phyloP scores from a whole-genome alignment of 2,888 invertebrate genomes.

The Tromatobia lineatoria region DNA sequence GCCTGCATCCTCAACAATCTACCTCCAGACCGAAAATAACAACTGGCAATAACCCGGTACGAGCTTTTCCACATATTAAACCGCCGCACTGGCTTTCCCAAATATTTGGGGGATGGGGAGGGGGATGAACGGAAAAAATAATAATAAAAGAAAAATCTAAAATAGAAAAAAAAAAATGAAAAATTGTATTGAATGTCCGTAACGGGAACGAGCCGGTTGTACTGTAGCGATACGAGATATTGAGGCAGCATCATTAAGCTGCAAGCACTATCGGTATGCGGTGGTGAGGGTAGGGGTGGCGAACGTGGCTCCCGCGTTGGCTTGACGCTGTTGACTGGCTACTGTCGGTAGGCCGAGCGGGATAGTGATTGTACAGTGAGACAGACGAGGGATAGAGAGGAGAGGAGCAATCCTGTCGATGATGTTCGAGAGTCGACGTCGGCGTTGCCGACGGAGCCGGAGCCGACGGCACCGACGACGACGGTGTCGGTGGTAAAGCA shows the following conservation, averaged over 20 bases:
- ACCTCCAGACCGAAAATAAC: constrained; percentile 78
- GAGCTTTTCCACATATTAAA: constrained; percentile 82
- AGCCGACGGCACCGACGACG: constrained; percentile 41
- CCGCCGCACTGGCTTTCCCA: constrained; percentile 68
- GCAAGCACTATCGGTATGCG: constrained; percentile 60
- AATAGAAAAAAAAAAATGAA: constrained; percentile 58
- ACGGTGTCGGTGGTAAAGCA: constrained; percentile 51
- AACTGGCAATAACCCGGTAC: constrained; percentile 82
- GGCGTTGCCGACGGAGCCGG: constrained; percentile 32
- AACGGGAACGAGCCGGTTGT: constrained; percentile 63
- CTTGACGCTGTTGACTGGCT: constrained; percentile 58
- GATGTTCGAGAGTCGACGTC: constrained; percentile 52
- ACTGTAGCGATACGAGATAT: constrained; percentile 76
- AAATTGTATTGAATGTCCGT: constrained; percentile 67
- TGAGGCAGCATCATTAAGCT: constrained; percentile 79
- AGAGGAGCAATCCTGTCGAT: constrained; percentile 57
- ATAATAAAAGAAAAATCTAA: constrained; percentile 35
- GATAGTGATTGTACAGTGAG: constrained; percentile 29
- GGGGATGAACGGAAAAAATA: constrained; percentile 38
- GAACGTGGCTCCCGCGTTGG: constrained; percentile 45
- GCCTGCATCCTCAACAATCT: constrained; percentile 68
- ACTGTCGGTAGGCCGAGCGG: constrained; percentile 51
- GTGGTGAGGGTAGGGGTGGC: constrained; percentile 23
- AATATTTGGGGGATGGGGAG: constrained; percentile 69
- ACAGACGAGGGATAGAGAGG: constrained; percentile 55